Percentiles rank a stretch among this genome's conserved stretches.
phyloP scores from a whole-genome alignment of 1,140 invertebrate genomes.

The Pentalonia nigronervosa region DNA sequence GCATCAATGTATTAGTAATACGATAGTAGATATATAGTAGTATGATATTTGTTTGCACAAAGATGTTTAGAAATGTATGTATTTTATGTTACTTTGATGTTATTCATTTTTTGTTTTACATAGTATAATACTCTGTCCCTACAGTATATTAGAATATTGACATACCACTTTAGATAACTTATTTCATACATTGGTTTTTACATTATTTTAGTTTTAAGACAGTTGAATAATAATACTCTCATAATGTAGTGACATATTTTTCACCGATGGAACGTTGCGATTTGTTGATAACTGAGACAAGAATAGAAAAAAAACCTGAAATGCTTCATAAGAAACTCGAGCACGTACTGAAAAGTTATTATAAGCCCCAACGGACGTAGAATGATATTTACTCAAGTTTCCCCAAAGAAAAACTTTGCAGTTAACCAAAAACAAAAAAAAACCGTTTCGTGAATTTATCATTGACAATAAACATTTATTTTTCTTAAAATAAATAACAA shows the following conservation, averaged over 20 bases:
- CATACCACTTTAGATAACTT: neutral
- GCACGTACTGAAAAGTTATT: constrained; percentile 54
- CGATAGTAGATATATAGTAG: too few species aligned
- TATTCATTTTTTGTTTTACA: neutral
- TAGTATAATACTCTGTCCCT: neutral
- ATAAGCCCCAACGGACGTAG: constrained; percentile 19
- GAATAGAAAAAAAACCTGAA: constrained; percentile 9
- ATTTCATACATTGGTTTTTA: neutral
- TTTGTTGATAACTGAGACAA: neutral
- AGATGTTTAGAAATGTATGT: neutral
- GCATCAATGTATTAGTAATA: neutral
- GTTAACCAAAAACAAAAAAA: neutral
- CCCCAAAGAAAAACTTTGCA: constrained; percentile 6
- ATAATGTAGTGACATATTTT: neutral
- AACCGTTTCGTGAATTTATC: constrained; percentile 1
- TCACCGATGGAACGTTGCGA: neutral
- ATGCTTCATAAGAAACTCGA: constrained; percentile 21
- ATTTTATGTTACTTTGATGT: neutral
- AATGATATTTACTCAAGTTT: constrained; percentile 42
- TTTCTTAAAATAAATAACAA: constrained; percentile 25
- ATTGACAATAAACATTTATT: constrained; percentile 46
- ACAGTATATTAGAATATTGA: too few species aligned
- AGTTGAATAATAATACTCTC: neutral
- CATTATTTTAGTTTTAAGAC: neutral
- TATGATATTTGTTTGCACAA: neutral